phyloP scores from a whole-genome alignment of 2,797 vertebrate genomes.

The Rhabdophis nuchalis region DNA sequence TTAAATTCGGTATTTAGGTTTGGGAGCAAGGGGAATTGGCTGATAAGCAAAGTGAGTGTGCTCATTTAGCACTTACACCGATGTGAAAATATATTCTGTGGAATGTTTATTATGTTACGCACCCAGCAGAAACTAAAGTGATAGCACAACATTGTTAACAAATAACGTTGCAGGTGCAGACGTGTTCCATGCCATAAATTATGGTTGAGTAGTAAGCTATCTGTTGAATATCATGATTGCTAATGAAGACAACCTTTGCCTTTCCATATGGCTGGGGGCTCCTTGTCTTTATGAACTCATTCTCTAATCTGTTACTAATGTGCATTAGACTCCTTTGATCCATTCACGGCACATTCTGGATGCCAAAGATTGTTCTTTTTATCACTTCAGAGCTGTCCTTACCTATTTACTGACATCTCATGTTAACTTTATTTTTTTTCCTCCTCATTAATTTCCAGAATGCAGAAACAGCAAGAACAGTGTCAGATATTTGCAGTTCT shows the following conservation, averaged over 20 bases:
- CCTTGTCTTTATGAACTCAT: not conserved
- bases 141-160: not conserved
- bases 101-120: not conserved
- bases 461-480: constrained; percentile 65
- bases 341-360: not conserved
- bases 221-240: not conserved
- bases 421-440: not conserved
- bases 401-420: not conserved
- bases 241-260: not conserved
- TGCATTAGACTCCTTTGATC: not conserved
- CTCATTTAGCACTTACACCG: not conserved
- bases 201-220: not conserved
- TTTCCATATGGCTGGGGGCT: not conserved
- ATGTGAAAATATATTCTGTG: not conserved
- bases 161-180: not conserved
- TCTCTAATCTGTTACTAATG: not conserved
- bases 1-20: not conserved
- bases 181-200: not conserved
- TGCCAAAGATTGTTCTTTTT: not conserved
- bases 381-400: not conserved
- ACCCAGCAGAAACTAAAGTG: not conserved
- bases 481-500: constrained; percentile 65
- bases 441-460: constrained; percentile 60
- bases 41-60: not conserved
- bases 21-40: not conserved